A percentile compares a stretch with the other conserved stretches of the same genome.
These are phyloP conservation scores for Plusia festucae DNA, from an alignment of 2,888 invertebrate species.

Conservation along the genomic window DNA sequence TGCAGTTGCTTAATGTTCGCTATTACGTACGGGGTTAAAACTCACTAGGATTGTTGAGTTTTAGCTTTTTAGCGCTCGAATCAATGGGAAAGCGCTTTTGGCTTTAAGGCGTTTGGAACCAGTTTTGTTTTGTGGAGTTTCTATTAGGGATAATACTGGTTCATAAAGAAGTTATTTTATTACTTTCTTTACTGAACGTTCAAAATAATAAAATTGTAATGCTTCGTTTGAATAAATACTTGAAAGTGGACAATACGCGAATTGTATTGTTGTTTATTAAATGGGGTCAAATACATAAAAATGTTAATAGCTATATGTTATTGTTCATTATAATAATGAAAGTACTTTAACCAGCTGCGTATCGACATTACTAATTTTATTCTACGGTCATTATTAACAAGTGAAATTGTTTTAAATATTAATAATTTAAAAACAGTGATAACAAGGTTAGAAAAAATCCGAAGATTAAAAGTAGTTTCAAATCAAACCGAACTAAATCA, in stretches of 20 bases:
- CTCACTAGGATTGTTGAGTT: constrained; percentile 36
- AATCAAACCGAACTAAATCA: neutral
- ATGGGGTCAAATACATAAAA: no score
- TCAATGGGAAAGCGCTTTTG: constrained; percentile 39
- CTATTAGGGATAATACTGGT: neutral
- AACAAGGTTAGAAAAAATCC: no score
- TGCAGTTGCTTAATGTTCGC: constrained; percentile 54
- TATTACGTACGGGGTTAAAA: constrained; percentile 53
- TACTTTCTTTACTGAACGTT: neutral
- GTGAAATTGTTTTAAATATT: no score
- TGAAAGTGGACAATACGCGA: neutral
- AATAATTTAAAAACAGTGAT: no score
- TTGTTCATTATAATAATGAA: no score
- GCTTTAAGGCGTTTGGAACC: neutral
- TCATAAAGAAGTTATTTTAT: neutral
- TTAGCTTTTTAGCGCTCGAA: constrained; percentile 29
- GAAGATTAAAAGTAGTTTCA: no score
- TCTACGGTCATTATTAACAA: no score
- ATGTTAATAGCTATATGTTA: no score
- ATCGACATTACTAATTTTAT: no score
- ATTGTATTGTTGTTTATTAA: neutral
- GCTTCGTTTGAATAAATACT: neutral
- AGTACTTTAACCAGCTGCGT: no score
- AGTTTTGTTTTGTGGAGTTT: neutral
- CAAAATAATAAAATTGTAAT: neutral